Conservation (phyloP, 2,888 invertebrate genomes). For the Atherix ibis region DNA sequence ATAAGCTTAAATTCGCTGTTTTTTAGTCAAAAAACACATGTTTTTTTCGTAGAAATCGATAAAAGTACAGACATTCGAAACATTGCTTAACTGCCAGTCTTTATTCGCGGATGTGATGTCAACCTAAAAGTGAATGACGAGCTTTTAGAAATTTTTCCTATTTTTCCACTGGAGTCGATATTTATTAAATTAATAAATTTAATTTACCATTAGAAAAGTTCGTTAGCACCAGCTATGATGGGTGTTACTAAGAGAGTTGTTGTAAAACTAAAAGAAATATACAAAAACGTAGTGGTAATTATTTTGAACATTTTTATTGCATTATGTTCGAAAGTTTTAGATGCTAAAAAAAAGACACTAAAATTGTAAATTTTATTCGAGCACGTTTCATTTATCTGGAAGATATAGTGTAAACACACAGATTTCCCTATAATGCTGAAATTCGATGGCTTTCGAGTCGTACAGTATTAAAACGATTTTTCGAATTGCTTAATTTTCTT, state of each 20-base stretch:
- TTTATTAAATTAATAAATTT: not conserved
- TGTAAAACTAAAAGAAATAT: slow-evolving; percentile 1
- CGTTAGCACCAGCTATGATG: not conserved
- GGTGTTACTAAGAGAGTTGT: slow-evolving; percentile 1
- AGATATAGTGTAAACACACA: no score
- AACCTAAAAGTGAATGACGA: slow-evolving; percentile 2
- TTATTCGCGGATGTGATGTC: slow-evolving; percentile 4
- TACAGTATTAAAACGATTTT: no score
- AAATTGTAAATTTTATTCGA: no score
- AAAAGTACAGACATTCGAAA: slow-evolving; percentile 1
- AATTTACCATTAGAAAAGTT: slow-evolving; percentile 1
- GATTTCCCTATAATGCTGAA: no score
- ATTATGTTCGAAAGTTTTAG: no score
- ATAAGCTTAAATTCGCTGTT: no score
- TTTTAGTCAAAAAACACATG: no score
- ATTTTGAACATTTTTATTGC: slow-evolving; percentile 7
- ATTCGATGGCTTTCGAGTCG: no score
- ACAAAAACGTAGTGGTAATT: not conserved
- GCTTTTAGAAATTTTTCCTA: slow-evolving; percentile 2
- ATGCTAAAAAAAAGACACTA: no score
- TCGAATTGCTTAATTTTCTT: no score
- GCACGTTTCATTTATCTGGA: no score
- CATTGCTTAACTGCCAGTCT: slow-evolving; percentile 1
- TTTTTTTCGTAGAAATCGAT: no score
- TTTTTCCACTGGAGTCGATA: slow-evolving; percentile 3